A percentile compares a stretch with the other conserved stretches of the same genome.
These are phyloP conservation scores for Osmerus mordax DNA, from an alignment of 2,113 vertebrate species.

Conservation along the genomic window DNA sequence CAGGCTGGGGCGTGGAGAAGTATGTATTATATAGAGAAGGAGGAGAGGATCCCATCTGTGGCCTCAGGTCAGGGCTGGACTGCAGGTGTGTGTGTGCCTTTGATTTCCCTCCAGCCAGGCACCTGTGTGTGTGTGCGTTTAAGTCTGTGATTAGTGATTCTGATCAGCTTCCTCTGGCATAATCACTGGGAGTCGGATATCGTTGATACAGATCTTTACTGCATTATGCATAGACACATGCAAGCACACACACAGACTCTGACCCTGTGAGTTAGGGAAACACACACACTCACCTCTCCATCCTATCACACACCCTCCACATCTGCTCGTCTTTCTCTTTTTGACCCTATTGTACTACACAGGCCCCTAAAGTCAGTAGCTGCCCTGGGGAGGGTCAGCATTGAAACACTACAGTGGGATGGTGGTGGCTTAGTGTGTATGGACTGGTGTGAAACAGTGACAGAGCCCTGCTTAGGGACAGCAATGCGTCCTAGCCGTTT, in stretches of 20 bases:
- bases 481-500: constrained; percentile 17
- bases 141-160: too few relatives aligned
- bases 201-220: constrained; percentile 48
- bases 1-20: neutral
- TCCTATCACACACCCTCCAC: too few relatives aligned
- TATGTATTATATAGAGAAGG: constrained; percentile 16
- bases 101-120: constrained; percentile 62
- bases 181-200: constrained; percentile 55
- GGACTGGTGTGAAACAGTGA: too few relatives aligned
- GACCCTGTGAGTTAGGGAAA: neutral
- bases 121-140: constrained; percentile 33
- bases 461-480: constrained; percentile 1
- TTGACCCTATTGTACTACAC: too few relatives aligned
- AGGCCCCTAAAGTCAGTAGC: too few relatives aligned
- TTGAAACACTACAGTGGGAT: too few relatives aligned
- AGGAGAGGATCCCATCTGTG: constrained; percentile 61
- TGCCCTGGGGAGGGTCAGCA: too few relatives aligned
- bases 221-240: constrained; percentile 48
- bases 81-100: constrained; percentile 65
- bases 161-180: constrained; percentile 37
- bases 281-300: neutral
- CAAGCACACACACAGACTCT: constrained; percentile 12
- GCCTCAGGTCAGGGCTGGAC: constrained; percentile 56
- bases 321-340: neutral
- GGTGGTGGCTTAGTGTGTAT: too few relatives aligned